Base-by-base conservation (phyloP, 2,797 vertebrate species). In the Diglossa cyanea region DNA sequence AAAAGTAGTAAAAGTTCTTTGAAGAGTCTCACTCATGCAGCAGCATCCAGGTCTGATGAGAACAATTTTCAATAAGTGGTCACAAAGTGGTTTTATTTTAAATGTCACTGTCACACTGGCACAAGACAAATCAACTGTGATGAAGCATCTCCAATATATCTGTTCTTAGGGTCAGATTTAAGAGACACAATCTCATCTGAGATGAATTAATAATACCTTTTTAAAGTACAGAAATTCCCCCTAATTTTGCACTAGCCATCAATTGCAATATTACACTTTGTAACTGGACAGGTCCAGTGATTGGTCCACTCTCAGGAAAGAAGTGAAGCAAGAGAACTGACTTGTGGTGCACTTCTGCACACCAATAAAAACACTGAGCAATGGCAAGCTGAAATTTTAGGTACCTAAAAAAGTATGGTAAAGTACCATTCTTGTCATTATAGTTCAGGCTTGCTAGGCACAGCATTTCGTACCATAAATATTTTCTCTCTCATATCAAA, bases 21-120 rank as follows among this genome's bases (percentile, higher is more conserved):
- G 7, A 9, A 93, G 80, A 96, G 58, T 76, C 78, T 91, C 92
- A 83, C 51, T 74, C 92, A 82, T 95, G 77, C 86, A 83, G 65
- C 39, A 95, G 81, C 53, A 95, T 90, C 95, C 86, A 91, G 66
- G 84, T 93, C 20, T 51, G 82, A 93, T 72, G 45, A 78, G 83
- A 94, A 93, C 75, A 89, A 48, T 86, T 97, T 85, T 76, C 77
- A 74, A 45, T 61, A 86, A 83, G 89, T 48, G 94, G 63, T 94
- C 90, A 82, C 39, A 57, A 95, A 94, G 72, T 55, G 90, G 73
- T 93, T 97, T 91, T 96, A 93, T 95, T 97, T 96, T 92, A 96
- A 94, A 84, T 93, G 75, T 94, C 79, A 81, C 48, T 93, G 84
- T 94, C 91, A 96, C 61, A 11, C 66, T 42, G 77, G 68, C 74